Conservation (phyloP, 2,113 vertebrate genomes). For the Perca fluviatilis region DNA sequence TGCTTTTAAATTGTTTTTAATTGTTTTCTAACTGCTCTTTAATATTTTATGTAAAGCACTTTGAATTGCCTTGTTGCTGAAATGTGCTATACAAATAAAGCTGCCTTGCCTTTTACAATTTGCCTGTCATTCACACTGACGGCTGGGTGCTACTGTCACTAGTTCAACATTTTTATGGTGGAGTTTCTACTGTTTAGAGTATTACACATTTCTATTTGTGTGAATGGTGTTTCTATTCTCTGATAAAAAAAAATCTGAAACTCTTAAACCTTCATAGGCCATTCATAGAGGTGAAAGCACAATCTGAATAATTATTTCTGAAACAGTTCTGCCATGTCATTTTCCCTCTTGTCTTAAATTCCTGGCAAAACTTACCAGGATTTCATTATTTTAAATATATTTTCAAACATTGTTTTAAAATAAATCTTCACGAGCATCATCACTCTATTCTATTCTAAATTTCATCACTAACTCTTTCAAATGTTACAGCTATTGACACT, state of each 20-base stretch:
- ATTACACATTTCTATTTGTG: neutral
- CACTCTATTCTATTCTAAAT: neutral
- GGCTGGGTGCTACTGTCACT: neutral
- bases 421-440: neutral
- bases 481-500: neutral
- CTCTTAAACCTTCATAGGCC: neutral
- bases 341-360: neutral
- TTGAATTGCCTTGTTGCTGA: too few relatives aligned
- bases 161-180: neutral
- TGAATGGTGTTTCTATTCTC: neutral
- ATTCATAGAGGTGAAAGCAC: neutral
- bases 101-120: too few relatives aligned
- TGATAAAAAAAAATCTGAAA: neutral
- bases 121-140: neutral
- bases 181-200: neutral
- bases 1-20: too few relatives aligned
- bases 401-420: neutral
- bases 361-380: too few relatives aligned
- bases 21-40: too few relatives aligned
- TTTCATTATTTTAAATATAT: neutral
- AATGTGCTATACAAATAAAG: too few relatives aligned
- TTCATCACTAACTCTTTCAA: neutral
- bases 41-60: too few relatives aligned
- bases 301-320: neutral
- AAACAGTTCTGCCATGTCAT: neutral